Base-by-base conservation (phyloP, 2,888 invertebrate genomes). In the Tenthredo scrophulariae region DNA sequence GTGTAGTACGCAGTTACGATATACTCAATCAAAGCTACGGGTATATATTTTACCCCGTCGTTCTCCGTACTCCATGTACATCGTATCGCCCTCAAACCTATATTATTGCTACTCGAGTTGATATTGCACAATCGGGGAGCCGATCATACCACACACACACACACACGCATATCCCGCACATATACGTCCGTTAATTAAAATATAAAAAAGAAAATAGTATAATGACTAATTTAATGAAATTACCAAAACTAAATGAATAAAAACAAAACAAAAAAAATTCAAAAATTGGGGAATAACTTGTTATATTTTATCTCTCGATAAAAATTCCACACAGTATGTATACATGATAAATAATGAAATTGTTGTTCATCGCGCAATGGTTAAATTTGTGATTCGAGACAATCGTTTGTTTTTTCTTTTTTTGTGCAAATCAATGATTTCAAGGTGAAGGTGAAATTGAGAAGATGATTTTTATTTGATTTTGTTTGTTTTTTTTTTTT, bases 1-100 rank as follows among this genome's bases (percentile, higher is more conserved):
- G n/a, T 26, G 22, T 33, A 74, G 43, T 74, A 74, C 70, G 70
- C 70, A 74, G 74, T 43, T 74, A 26, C 74, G 74, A 74, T 74
- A 72, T 72, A 22, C 43, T 74, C 43, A 74, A 40, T 74, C 74
- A 40, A 74, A 74, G 74, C 74, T 33, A 3, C 22, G 22, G 26
- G 10, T 67, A 6, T 18, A 15, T 7, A 5, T 67, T 67, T 67
- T 67, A 67, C 67, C 33, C 15, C 15, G 6, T 33, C 33, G 33
- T 67, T 67, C 67, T 67, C 33, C 5, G 6, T 26, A 62, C 26
- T 26, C 26, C 22, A 54, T 54, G 6, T 62, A 62, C 26, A 50
- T 62, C 62, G 26, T 62, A 62, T 62, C 62, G 22, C 26, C 62
- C 62, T 62, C 62, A 62, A n/a, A 46, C 46, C 62, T 62, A 26